A percentile compares a stretch with the other conserved stretches of the same genome.
These are phyloP conservation scores for Epinephelus cyanopodus DNA, from an alignment of 2,113 vertebrate genomes.

Conservation along the genomic window DNA sequence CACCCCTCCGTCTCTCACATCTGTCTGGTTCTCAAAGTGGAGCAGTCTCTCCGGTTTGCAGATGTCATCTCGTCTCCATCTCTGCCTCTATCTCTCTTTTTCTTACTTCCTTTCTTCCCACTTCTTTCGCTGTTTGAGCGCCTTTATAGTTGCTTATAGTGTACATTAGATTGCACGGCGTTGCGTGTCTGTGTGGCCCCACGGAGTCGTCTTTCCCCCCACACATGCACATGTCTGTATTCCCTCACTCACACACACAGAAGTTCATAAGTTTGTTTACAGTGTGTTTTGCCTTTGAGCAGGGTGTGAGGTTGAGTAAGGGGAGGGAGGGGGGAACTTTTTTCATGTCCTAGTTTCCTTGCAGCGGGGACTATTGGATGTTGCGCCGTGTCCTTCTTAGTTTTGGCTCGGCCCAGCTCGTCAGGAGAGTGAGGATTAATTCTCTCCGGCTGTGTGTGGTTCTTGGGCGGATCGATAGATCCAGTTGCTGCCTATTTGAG, in stretches of 20 bases:
- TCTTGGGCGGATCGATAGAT: slow-evolving; percentile 66
- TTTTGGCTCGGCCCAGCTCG: slow-evolving; percentile 30
- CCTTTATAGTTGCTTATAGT: slow-evolving; percentile 12
- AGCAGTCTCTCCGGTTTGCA: slow-evolving; percentile 19
- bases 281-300: slow-evolving; percentile 50
- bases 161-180: slow-evolving; percentile 38
- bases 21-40: slow-evolving; percentile 26
- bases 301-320: slow-evolving; percentile 44
- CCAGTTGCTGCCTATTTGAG: slow-evolving; percentile 59
- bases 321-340: slow-evolving; percentile 21
- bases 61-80: slow-evolving; percentile 29
- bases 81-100: slow-evolving; percentile 1
- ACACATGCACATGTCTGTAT: not conserved
- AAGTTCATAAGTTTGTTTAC: slow-evolving; percentile 49
- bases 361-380: slow-evolving; percentile 39
- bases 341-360: slow-evolving; percentile 58
- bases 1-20: slow-evolving; percentile 34
- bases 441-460: slow-evolving; percentile 48
- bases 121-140: not conserved
- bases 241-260: slow-evolving; percentile 32
- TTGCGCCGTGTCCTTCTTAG: slow-evolving; percentile 39
- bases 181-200: slow-evolving; percentile 23
- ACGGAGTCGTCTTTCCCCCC: not conserved
- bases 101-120: not conserved
- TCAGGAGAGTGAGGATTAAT: slow-evolving; percentile 56